phyloP scores from a whole-genome alignment of 2,797 vertebrate genomes.

The Poecilia wingei region DNA sequence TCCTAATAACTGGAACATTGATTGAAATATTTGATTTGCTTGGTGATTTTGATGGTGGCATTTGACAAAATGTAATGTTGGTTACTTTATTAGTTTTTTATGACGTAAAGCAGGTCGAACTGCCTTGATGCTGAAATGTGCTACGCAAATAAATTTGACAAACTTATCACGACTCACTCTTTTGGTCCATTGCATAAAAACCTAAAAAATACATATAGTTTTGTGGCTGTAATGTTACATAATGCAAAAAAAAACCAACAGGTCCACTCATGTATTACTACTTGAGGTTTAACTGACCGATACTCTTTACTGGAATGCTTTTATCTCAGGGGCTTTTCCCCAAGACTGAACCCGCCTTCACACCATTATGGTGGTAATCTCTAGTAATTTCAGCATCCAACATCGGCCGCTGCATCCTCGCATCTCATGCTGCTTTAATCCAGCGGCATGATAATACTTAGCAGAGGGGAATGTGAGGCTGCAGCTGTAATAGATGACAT shows the following conservation, averaged over 20 bases:
- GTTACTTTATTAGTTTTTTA: too few relatives aligned
- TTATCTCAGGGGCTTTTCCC: slow-evolving; percentile 54
- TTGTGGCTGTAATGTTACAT: not conserved
- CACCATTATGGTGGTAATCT: slow-evolving; percentile 35
- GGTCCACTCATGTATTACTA: slow-evolving; percentile 34
- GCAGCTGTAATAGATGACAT: slow-evolving; percentile 46
- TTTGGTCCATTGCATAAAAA: not conserved
- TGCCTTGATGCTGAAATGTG: not conserved
- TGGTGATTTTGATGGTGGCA: too few relatives aligned
- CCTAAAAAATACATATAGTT: not conserved
- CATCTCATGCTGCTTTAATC: slow-evolving; percentile 37
- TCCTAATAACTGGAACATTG: too few relatives aligned
- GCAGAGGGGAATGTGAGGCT: slow-evolving; percentile 52
- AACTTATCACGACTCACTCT: not conserved
- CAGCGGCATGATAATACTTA: slow-evolving; percentile 47
- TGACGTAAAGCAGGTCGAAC: too few relatives aligned
- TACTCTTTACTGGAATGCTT: slow-evolving; percentile 45
- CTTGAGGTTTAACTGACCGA: slow-evolving; percentile 23
- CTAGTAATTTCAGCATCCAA: slow-evolving; percentile 34
- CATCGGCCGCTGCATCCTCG: slow-evolving; percentile 13
- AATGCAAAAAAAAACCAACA: not conserved
- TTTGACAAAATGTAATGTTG: too few relatives aligned
- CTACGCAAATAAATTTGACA: not conserved
- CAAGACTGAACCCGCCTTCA: slow-evolving; percentile 35
- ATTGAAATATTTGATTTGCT: too few relatives aligned